Base-by-base conservation (phyloP, 1,140 invertebrate species). In the Drosophila kikkawai region DNA sequence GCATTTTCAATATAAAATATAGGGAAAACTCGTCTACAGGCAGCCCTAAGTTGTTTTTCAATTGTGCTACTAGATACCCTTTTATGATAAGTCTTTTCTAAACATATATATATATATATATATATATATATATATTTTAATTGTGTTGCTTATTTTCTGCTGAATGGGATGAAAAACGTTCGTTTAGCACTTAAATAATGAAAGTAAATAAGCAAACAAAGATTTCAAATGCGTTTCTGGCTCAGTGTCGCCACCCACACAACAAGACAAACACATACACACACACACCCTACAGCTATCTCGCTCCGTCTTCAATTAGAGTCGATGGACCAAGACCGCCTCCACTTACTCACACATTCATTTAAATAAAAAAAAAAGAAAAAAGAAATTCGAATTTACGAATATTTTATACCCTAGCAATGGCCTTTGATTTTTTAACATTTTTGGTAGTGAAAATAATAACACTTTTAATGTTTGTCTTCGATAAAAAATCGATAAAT, bases 101-200 rank as follows among this genome's bases (percentile, higher is more conserved):
- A 41, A 8, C n/a, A 9, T 15, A 36, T 55, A 19, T 55, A 11
- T 39, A 22, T 48, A 22, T 48, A n/a, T 51, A 4, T 29, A n/a
- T n/a, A n/a, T n/a, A n/a, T n/a, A n/a, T n/a, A n/a, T 41, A 42
- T 63, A 19, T 41, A 17, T 45, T 68, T 67, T 67, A 70, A 70
- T 70, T 68, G 63, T 68, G 39, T 56, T 75, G 39, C 59, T 15
- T 37, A 63, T 55, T 45, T 70, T 70, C 63, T 55, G 29, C 8
- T 61, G 68, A 61, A 73, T 73, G 68, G 50, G n/a, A 51, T 50
- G 68, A 56, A 64, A 63, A 79, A 70, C 65, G 65, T 79, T 79
- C 76, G 60, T 79, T 79, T 79, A 79, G 75, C 76, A 79, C 75
- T 57, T 79, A 61, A 79, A 79, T 79, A 79, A 71, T 79, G 57